Base-by-base conservation (phyloP, 2,888 invertebrate genomes). In the Xestobium rufovillosum region DNA sequence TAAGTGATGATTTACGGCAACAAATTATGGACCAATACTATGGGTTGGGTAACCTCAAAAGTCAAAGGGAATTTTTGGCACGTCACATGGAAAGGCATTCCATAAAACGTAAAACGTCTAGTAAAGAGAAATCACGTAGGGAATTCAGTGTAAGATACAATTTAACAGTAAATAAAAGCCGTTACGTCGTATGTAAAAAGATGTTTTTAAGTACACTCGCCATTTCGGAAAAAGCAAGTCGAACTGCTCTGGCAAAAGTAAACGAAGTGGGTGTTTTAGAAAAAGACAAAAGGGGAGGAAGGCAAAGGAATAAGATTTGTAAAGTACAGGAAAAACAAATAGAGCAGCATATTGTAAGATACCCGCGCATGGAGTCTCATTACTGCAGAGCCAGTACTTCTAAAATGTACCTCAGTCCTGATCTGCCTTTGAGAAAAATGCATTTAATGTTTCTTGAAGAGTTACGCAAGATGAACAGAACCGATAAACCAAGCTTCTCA, bases 31-130 rank as follows among this genome's bases (percentile, higher is more conserved):
- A 34, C 11, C n/a, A n/a, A n/a, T 41, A 35, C 23, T 41, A 31
- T 25, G 17, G 13, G 9, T 26, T 41, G 12, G 35, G 26, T 14
- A 31, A 34, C 14, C 16, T 41, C 8, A 33, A 26, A 4, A 29
- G 34, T 10, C 43, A 43, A 31, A 27, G 40, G 6, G 43, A 43
- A 17, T 41, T 41, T 41, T 26, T 41, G 11, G 36, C 31, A 19
- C 30, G 33, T 10, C 40, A 42, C 28, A 32, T 25, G 26, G 13
- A 35, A 26, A 14, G 13, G 23, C 6, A 23, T 17, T 11, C 11
- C 4, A 37, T 25, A 17, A 40, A 42, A 14, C 36, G 23, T 33
- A 41, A 29, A 26, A 42, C 42, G 2, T 31, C 36, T 9, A 36
- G 29, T 10, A 42, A 39, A 14, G 30, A 33, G 14, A 16, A 28